Base-by-base conservation (phyloP, 2,113 vertebrate genomes). In the Eulemur rufifrons region DNA sequence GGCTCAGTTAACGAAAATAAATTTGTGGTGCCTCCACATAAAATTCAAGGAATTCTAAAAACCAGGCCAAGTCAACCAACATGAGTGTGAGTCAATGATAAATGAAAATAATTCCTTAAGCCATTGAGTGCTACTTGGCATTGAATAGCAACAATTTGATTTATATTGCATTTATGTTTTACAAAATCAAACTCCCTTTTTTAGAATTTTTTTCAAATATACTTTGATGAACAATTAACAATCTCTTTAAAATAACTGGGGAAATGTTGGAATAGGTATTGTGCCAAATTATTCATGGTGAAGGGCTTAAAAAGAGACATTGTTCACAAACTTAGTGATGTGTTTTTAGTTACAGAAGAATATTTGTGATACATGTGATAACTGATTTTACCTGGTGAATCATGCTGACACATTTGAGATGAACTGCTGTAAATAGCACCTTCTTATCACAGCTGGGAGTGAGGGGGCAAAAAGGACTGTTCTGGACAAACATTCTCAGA, bases 41-140 rank as follows among this genome's bases (percentile, higher is more conserved):
- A 73, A 95, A 97, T 85, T 84, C 77, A 85, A 82, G 34, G 77
- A 96, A 97, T 90, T 94, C 84, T 95, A 95, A 71, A 96, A 96
- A 76, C 32, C 21, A 82, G 64, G 88, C 94, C 94, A 97, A 96
- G 50, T 56, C 82, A 94, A 69, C 88, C 76, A 92, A n/a, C 50
- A 50, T 74, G 37, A 94, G 18, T 66, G 54, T 63, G 61, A 95
- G 90, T 84, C 96, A 96, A 77, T 56, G 61, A 92, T 86, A 83
- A 80, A 68, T 47, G 66, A 88, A 97, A 97, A 94, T 83, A 96
- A 89, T 11, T 85, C 54, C 80, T 52, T 32, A 92, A 89, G 56
- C 68, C 64, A 47, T 25, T 50, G 34, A 86, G 23, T 42, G 37
- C 54, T 78, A 56, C 66, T 94, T 94, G 82, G 68, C 81, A 86